A percentile compares a stretch with the other conserved stretches of the same genome.
Evolutionary conservation across 1,140 invertebrate genomes (phyloP).

Genomic region (Lithobius niger): DNA sequence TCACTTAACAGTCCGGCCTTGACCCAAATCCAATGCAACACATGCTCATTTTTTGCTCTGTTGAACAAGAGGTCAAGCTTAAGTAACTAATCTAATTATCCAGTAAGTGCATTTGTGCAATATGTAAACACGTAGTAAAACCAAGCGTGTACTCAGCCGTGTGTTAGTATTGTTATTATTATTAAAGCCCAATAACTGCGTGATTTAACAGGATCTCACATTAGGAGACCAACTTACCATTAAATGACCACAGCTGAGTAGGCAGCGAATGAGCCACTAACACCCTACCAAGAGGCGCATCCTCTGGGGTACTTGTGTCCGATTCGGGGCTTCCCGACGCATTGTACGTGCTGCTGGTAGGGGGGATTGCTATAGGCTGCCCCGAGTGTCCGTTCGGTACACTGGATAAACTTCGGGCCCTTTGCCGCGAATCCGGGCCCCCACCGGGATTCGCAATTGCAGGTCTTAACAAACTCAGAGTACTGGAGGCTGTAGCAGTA

Average conservation of each 20-base stretch:
- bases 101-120: no score
- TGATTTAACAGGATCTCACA: no score
- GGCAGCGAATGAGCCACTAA: conserved; percentile 76
- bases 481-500: not conserved
- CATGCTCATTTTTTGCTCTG: no score
- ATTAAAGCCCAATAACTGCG: no score
- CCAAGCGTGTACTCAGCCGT: no score
- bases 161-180: no score
- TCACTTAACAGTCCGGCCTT: not conserved
- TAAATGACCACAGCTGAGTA: conserved; percentile 78
- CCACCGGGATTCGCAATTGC: not conserved
- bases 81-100: no score
- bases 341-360: conserved; percentile 27
- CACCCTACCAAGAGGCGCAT: conserved; percentile 48
- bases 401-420: conserved; percentile 64
- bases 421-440: conserved; percentile 38
- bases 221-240: conserved; percentile 59
- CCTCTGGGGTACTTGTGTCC: conserved; percentile 45
- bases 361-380: conserved; percentile 39
- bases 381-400: conserved; percentile 54
- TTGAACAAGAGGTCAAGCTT: no score
- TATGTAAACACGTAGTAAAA: no score
- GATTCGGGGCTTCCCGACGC: conserved; percentile 45
- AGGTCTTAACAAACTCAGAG: not conserved
- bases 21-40: no score